Evolutionary conservation across 2,888 invertebrate species (phyloP).

Genomic region (Oasisia sp.): DNA sequence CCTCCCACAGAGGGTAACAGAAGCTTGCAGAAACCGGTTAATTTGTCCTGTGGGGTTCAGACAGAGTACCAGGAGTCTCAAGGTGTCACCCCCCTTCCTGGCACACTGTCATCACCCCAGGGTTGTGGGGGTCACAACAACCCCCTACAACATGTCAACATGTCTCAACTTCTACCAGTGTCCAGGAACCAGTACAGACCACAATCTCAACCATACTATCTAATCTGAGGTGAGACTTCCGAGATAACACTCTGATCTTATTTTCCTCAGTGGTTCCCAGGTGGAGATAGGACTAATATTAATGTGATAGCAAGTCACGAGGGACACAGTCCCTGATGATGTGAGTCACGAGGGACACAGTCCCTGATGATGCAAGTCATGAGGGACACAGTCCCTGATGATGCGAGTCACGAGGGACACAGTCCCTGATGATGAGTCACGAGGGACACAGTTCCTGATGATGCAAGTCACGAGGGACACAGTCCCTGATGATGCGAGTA

Average conservation of each 20-base stretch:
- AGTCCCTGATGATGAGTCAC: no score
- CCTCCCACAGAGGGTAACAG: background rate
- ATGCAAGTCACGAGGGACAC: no score
- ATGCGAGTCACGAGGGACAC: no score
- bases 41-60: background rate
- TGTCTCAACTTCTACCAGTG: background rate
- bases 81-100: background rate
- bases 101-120: background rate
- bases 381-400: no score
- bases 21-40: background rate
- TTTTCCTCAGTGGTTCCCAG: no score
- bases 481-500: no score
- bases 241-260: background rate
- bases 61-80: background rate
- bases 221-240: background rate
- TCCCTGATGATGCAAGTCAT: no score
- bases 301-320: no score
- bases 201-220: background rate
- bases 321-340: no score
- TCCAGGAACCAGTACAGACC: background rate
- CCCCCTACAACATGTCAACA: conserved; percentile 14
- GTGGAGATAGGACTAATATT: no score
- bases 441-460: no score
- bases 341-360: no score
- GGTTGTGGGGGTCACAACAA: background rate